Evolutionary conservation across 2,888 invertebrate species (phyloP), one percentile per base, ranked within the genome.

Genomic region (Eilema caniola): DNA sequence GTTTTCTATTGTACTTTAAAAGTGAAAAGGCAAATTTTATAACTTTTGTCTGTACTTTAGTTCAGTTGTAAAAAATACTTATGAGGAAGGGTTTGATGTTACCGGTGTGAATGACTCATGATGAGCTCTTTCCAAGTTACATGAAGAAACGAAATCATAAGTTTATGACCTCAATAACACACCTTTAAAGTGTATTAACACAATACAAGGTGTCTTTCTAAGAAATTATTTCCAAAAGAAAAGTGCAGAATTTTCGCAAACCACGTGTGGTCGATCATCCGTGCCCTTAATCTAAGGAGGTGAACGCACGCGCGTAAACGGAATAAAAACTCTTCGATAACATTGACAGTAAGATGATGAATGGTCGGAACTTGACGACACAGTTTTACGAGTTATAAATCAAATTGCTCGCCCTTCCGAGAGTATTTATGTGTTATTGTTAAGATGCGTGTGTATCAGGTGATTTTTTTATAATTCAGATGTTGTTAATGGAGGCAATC

Each of bases 301-400:
- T 93, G 90, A 92, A 91, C 83, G 93, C 76, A 87, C 89, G 75
- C 76, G 80, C 78, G 82, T 82, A 85, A 79, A 86, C 84, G 83
- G 85, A 86, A 87, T 89, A 90, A 91, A 92, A 93, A 92, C 90
- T 88, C 85, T 81, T 78, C 79, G 93, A 94, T 93, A 93, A 86
- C 86, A 89, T 88, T 92, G 94, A 92, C 92, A 89, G 86, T 82
- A 25, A 77, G 78, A 89, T 93, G 93, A 94, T 93, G 85, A 88
- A 93, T 90, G 88, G 85, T 75, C 70, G 78, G 74, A 75, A 75
- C 74, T 88, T 89, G 90, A 91, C 90, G 86, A 83, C 81, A 87
- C 88, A 81, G 76, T 87, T 87, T 88, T 86, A 85, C 81, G 85
- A 84, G 80, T 76, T 76, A 85, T 88, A 87, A 86, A 87, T 88